A percentile compares a stretch with the other conserved stretches of the same genome.
Evolutionary conservation across 2,888 invertebrate species (phyloP).

Genomic region (Lumbricus terrestris): DNA sequence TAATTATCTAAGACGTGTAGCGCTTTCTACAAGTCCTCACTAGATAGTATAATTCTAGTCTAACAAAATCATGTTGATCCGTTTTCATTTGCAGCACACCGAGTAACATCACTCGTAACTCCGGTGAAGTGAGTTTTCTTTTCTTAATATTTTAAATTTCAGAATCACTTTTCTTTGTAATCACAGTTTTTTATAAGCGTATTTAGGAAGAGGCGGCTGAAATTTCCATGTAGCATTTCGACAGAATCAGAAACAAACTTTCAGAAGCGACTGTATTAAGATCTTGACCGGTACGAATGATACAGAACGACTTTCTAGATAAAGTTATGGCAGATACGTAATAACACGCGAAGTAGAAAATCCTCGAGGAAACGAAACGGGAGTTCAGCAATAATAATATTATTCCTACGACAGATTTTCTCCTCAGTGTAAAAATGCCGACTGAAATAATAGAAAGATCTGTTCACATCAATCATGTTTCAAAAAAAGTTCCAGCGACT

Average conservation of each 20-base stretch:
- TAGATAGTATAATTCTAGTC: no score
- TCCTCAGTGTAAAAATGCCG: not conserved
- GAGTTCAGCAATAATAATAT: not conserved
- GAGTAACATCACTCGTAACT: no score
- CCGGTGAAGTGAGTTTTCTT: no score
- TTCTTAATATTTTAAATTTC: no score
- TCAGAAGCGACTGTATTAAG: no score
- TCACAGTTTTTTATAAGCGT: no score
- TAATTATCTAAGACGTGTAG: no score
- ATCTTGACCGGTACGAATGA: not conserved
- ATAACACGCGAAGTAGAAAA: not conserved
- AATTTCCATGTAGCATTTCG: not conserved
- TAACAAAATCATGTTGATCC: no score
- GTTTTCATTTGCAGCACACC: not conserved
- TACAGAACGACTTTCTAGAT: not conserved
- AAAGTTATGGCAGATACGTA: not conserved
- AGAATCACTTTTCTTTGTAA: not conserved
- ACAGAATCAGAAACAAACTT: not conserved
- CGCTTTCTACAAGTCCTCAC: no score
- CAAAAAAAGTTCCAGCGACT: no score
- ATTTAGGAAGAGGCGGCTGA: not conserved
- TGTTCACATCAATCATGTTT: not conserved
- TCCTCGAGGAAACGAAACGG: not conserved
- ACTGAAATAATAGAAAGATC: not conserved
- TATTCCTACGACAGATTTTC: not conserved